Evolutionary conservation across 2,888 invertebrate species (phyloP).

Genomic region (Drosophila bunnanda): DNA sequence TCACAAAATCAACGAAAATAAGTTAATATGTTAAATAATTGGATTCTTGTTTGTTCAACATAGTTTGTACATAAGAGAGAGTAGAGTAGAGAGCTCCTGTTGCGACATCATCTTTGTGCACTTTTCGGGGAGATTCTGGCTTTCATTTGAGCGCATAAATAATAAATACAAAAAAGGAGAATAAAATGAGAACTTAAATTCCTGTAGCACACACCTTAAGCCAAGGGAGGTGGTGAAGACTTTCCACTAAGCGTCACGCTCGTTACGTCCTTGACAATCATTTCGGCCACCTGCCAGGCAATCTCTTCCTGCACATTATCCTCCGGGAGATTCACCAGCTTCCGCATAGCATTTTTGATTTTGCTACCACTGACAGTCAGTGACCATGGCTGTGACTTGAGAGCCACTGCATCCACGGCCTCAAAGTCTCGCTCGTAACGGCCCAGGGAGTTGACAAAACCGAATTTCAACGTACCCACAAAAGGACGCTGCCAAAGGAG

Average conservation of each 20-base stretch:
- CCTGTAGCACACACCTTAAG: slow-evolving; percentile 11
- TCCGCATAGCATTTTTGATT: slow-evolving; percentile 88
- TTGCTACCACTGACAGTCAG: slow-evolving; percentile 53
- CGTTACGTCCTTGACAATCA: slow-evolving; percentile 98
- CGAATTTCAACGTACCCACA: slow-evolving; percentile 90
- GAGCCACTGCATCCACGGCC: slow-evolving; percentile 65
- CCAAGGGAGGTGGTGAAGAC: background rate
- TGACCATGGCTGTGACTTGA: slow-evolving; percentile 81
- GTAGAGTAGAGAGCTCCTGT: slow-evolving; percentile 33
- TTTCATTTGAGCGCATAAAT: slow-evolving; percentile 64
- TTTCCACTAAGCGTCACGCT: slow-evolving; percentile 87
- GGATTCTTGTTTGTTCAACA: slow-evolving; percentile 28
- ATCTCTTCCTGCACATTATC: slow-evolving; percentile 97
- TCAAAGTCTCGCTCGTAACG: slow-evolving; percentile 96
- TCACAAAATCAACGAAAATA: slow-evolving; percentile 21
- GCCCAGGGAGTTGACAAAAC: slow-evolving; percentile 94
- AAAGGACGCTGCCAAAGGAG: slow-evolving; percentile 92
- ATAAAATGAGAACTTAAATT: slow-evolving; percentile 23
- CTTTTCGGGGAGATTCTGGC: slow-evolving; percentile 41
- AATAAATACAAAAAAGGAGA: slow-evolving; percentile 24
- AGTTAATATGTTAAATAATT: slow-evolving; percentile 25
- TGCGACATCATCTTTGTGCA: slow-evolving; percentile 38
- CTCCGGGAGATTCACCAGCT: slow-evolving; percentile 92
- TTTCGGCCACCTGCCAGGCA: slow-evolving; percentile 98
- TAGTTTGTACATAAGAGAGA: slow-evolving; percentile 41